Evolutionary conservation across 2,797 vertebrate genomes (phyloP).

Genomic region (Rhabdomys pumilio): DNA sequence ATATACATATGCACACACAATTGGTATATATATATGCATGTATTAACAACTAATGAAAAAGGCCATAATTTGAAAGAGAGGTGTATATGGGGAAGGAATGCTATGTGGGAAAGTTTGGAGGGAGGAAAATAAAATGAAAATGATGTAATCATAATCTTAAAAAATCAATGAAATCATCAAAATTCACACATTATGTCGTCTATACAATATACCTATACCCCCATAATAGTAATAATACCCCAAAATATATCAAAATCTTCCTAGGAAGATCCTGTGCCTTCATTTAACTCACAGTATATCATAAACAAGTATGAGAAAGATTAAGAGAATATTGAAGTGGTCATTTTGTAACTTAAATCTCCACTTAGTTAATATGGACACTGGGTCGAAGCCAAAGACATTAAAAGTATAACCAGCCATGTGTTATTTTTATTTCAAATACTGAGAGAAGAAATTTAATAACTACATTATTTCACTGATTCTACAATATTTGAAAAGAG

Average conservation of each 20-base stretch:
- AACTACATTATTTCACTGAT: neutral
- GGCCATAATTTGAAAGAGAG: neutral
- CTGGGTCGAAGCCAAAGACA: neutral
- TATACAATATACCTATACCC: neutral
- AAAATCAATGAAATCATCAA: neutral
- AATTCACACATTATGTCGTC: neutral
- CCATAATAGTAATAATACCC: neutral
- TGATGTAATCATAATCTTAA: neutral
- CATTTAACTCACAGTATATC: neutral
- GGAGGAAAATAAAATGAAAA: neutral
- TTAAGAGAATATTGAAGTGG: neutral
- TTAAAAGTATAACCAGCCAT: neutral
- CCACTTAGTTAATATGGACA: neutral
- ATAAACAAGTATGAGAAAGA: neutral
- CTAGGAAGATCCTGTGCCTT: neutral
- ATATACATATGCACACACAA: too few relatives aligned
- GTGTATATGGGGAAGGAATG: neutral
- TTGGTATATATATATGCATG: neutral
- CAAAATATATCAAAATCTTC: neutral
- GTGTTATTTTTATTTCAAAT: neutral
- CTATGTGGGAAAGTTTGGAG: neutral
- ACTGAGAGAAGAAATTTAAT: neutral
- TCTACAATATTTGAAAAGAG: neutral
- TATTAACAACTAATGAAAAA: neutral
- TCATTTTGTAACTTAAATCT: neutral